Percentiles rank a stretch among this genome's conserved stretches.
Conservation (phyloP, 37 sponge, comb jelly and placozoan species). For the Tethya wilhelma region DNA sequence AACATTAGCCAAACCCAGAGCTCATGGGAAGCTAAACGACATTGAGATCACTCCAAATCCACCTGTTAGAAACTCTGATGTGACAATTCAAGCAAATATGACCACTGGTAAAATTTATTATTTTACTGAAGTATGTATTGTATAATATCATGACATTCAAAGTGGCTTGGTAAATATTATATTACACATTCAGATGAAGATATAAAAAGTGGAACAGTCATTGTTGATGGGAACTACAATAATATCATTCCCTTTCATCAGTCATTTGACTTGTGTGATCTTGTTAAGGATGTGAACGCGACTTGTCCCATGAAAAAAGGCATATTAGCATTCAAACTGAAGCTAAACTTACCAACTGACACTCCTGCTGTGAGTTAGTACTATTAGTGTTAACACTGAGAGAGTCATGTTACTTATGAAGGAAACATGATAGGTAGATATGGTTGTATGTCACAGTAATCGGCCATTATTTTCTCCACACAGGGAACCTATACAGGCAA, state of each 20-base stretch:
- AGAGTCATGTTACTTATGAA: background rate
- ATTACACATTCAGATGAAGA: slow-evolving; percentile 2
- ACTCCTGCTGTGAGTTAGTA: slow-evolving; percentile 5
- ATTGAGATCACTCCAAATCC: too few relatives aligned
- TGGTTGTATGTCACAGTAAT: background rate
- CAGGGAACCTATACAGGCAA: slow-evolving; percentile 1
- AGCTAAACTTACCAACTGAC: background rate
- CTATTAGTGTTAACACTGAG: background rate
- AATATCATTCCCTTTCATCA: background rate
- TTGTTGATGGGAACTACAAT: background rate
- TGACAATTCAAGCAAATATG: background rate
- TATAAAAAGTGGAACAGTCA: background rate
- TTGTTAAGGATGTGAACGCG: background rate
- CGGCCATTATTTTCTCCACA: background rate
- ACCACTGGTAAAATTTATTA: background rate
- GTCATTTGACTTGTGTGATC: slow-evolving; percentile 3
- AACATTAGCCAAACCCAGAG: too few relatives aligned
- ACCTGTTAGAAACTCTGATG: background rate
- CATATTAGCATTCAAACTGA: background rate
- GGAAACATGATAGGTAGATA: background rate
- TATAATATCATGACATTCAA: too few relatives aligned
- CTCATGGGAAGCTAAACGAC: too few relatives aligned
- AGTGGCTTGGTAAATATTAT: too few relatives aligned
- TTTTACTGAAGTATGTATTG: background rate
- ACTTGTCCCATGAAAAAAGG: slow-evolving; percentile 9